These are phyloP conservation scores for Symphodus melops DNA, from an alignment of 2,113 vertebrate species.

Conservation along the genomic window DNA sequence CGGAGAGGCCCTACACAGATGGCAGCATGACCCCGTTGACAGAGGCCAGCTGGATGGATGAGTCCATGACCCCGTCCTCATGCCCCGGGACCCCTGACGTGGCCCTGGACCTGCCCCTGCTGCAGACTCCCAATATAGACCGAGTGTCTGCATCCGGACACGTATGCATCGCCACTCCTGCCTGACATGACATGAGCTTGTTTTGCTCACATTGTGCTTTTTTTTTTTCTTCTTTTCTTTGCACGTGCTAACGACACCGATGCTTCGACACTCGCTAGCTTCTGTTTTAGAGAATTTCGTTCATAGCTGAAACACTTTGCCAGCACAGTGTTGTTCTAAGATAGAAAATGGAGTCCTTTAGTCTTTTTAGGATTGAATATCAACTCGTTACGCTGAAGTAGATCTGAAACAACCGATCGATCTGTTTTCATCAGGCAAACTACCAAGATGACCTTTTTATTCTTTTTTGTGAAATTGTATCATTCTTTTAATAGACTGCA, in stretches of 20 bases:
- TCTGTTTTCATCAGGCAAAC: too few relatives aligned
- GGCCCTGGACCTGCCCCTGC: constrained; percentile 77
- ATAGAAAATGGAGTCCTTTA: too few relatives aligned
- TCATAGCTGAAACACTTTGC: background rate
- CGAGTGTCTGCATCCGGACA: constrained; percentile 94
- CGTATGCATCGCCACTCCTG: constrained; percentile 81
- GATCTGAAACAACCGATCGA: too few relatives aligned
- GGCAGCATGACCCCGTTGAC: constrained; percentile 81
- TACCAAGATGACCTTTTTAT: too few relatives aligned
- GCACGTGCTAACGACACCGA: background rate
- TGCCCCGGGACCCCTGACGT: constrained; percentile 72
- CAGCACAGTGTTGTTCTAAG: background rate
- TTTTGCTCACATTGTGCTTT: constrained; percentile 26
- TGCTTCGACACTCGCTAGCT: background rate
- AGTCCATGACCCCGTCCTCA: constrained; percentile 74
- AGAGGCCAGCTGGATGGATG: constrained; percentile 84
- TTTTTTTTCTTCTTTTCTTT: background rate
- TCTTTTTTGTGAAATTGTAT: too few relatives aligned
- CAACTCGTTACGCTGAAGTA: too few relatives aligned
- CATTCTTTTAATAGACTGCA: background rate
- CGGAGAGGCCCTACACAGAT: constrained; percentile 78
- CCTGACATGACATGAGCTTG: constrained; percentile 18
- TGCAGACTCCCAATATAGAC: constrained; percentile 82
- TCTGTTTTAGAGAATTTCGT: constrained; percentile 8
- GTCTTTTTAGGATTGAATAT: too few relatives aligned